These are phyloP conservation scores for Abrostola triplasia DNA, from an alignment of 2,888 invertebrate genomes.

Conservation along the genomic window DNA sequence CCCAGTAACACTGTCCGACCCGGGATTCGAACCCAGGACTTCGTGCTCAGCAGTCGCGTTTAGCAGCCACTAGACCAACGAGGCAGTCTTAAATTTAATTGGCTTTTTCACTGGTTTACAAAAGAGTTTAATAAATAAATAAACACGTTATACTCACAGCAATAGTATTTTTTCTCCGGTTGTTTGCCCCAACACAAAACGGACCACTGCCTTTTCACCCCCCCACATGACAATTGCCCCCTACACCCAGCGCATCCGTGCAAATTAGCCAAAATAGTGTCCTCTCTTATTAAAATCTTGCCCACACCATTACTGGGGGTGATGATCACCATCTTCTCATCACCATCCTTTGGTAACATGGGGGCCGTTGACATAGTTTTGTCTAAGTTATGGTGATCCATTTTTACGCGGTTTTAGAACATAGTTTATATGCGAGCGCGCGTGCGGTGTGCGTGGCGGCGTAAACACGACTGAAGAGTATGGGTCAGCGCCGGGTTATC, in stretches of 20 bases:
- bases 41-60: too few species aligned
- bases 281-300: constrained; percentile 78
- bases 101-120: too few species aligned
- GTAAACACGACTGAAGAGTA: constrained; percentile 23
- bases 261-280: constrained; percentile 76
- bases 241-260: constrained; percentile 78
- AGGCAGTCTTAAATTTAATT: too few species aligned
- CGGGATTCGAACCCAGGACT: too few species aligned
- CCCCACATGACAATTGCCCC: constrained; percentile 76
- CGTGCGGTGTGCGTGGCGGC: constrained; percentile 10
- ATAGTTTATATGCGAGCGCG: constrained; percentile 30
- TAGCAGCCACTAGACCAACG: too few species aligned
- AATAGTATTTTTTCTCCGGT: constrained; percentile 79
- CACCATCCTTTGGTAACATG: constrained; percentile 65
- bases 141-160: constrained; percentile 70
- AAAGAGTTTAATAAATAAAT: too few species aligned
- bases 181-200: constrained; percentile 82
- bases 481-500: constrained; percentile 50
- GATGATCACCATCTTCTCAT: constrained; percentile 67
- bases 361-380: constrained; percentile 60
- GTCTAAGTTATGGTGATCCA: constrained; percentile 64
- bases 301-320: constrained; percentile 65
- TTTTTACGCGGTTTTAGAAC: constrained; percentile 48
- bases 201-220: constrained; percentile 79
- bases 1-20: too few species aligned